Evolutionary conservation across 2,797 vertebrate genomes (phyloP), one percentile per base, ranked within the genome.

Genomic region (Chrosomus eos): DNA sequence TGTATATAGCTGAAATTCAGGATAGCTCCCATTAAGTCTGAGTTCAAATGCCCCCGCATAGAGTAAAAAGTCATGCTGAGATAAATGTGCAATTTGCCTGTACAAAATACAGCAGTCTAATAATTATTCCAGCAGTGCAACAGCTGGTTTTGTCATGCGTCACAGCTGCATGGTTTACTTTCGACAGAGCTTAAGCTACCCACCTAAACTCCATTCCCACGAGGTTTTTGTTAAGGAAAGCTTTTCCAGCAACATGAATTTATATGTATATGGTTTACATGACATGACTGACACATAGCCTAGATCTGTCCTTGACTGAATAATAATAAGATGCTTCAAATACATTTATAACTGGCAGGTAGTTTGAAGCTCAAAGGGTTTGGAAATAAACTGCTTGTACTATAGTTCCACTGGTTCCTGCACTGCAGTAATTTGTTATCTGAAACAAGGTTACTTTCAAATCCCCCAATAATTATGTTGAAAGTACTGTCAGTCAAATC

Each of bases 401-500:
- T 70, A 66, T 45, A 82, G 38, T 70, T 31, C 74, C 48, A 77
- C 28, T 45, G n/a, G 43, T 33, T 55, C 31, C 70, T 86, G 60
- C 71, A 78, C 31, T 64, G 40, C 66, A 73, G 38, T 28, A 48
- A 67, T 83, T 67, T 58, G 73, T 58, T 83, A 68, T 83, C 74
- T 85, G 68, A 38, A 85, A 70, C 66, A 23, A 76, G 67, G 78
- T 71, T 81, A 76, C 55, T 75, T 66, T 78, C 21, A 48, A 82
- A 80, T 68, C 76, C 74, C 51, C 14, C 31, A 80, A 74, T 76
- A 80, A 75, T 40, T 38, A 66, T 82, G 45, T 85, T 58, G 75
- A 38, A 66, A 78, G 70, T 55, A 70, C 82, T 72, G 86, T 80
- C 83, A 86, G 79, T 88, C 84, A 86, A 80, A 87, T 66, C 31